A percentile compares a stretch with the other conserved stretches of the same genome.
phyloP scores from a whole-genome alignment of 35 echinoderm and acorn worm genomes.

The Apostichopus californicus region DNA sequence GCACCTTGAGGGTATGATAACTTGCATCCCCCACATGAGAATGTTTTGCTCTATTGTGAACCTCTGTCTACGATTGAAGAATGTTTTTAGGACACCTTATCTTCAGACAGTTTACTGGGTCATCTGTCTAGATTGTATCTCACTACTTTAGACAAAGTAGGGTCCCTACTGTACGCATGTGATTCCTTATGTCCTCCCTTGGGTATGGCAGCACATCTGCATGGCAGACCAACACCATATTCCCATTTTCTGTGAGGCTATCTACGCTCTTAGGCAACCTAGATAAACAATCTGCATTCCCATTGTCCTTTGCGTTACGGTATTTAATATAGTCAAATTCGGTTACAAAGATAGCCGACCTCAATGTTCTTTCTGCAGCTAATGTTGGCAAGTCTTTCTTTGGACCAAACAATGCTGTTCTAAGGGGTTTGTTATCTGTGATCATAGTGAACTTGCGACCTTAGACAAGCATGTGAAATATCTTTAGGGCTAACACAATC shows the following conservation, averaged over 20 bases:
- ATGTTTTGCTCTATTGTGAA: slow-evolving; percentile 51
- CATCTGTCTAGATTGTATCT: no score
- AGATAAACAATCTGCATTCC: slow-evolving; percentile 52
- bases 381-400: slow-evolving; percentile 49
- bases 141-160: background rate
- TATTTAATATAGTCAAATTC: slow-evolving; percentile 63
- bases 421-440: slow-evolving; percentile 60
- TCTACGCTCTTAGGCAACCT: background rate
- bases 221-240: slow-evolving; percentile 18
- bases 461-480: slow-evolving; percentile 49
- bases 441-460: slow-evolving; percentile 34
- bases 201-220: slow-evolving; percentile 41
- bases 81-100: slow-evolving; percentile 44
- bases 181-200: slow-evolving; percentile 54
- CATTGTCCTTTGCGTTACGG: slow-evolving; percentile 54
- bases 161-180: slow-evolving; percentile 17
- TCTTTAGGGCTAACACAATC: slow-evolving; percentile 61
- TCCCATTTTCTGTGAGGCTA: background rate
- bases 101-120: slow-evolving; percentile 17
- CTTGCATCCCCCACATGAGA: slow-evolving; percentile 47
- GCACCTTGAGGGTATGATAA: slow-evolving; percentile 35
- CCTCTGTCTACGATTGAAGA: slow-evolving; percentile 47
- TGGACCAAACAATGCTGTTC: slow-evolving; percentile 49
- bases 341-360: slow-evolving; percentile 9
- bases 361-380: background rate